Percentiles rank a stretch among this genome's conserved stretches.
Evolutionary conservation across 2,113 vertebrate species (phyloP).

Genomic region (Stercorarius parasiticus): DNA sequence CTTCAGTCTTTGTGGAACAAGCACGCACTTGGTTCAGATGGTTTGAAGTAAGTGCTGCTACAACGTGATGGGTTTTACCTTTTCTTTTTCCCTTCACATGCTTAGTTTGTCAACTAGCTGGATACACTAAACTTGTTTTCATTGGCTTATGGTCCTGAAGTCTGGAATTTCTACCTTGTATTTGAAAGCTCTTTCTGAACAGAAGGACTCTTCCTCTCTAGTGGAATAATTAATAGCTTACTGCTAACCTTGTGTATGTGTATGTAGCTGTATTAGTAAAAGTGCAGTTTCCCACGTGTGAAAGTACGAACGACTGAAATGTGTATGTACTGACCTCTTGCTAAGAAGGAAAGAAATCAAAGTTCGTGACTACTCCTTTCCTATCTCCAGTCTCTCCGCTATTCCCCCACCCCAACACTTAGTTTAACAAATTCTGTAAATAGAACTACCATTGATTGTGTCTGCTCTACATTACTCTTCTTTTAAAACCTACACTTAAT

Average conservation of each 20-base stretch:
- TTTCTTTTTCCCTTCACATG: constrained; percentile 43
- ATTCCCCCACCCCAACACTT: background rate
- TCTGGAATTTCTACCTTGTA: constrained; percentile 41
- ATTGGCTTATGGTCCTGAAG: constrained; percentile 58
- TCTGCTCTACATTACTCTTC: constrained; percentile 63
- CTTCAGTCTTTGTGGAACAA: constrained; percentile 60
- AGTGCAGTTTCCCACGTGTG: constrained; percentile 60
- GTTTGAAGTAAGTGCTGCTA: constrained; percentile 65
- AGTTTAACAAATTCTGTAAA: constrained; percentile 71
- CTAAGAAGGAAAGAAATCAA: constrained; percentile 13
- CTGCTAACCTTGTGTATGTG: constrained; percentile 70
- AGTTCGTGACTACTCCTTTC: background rate
- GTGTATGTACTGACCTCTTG: constrained; percentile 10
- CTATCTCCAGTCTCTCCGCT: background rate
- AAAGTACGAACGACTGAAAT: constrained; percentile 54
- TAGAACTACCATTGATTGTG: constrained; percentile 58
- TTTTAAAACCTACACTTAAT: constrained; percentile 56
- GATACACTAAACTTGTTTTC: constrained; percentile 46
- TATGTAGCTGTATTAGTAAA: constrained; percentile 62
- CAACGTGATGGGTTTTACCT: constrained; percentile 29
- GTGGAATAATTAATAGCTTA: constrained; percentile 65
- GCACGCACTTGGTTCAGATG: constrained; percentile 67
- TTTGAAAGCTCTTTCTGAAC: constrained; percentile 66
- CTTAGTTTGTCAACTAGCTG: constrained; percentile 56
- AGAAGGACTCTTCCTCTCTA: constrained; percentile 71